Conservation (phyloP, 2,113 vertebrate genomes). For the Symphodus melops region DNA sequence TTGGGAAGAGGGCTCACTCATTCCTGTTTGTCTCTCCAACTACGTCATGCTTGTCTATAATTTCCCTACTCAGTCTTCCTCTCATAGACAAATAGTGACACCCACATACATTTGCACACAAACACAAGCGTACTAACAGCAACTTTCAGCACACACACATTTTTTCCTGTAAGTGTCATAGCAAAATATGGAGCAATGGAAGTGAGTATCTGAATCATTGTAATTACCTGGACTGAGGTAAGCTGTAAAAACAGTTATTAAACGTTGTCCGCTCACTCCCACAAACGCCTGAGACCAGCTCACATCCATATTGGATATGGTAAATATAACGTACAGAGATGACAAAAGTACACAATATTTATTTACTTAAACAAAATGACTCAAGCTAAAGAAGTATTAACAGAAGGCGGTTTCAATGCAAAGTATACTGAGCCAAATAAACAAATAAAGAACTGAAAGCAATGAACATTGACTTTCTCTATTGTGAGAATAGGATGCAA, state of each 20-base stretch:
- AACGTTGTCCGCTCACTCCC: conserved; percentile 16
- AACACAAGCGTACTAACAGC: conserved; percentile 2
- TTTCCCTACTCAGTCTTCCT: conserved; percentile 40
- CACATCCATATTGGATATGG: conserved; percentile 1
- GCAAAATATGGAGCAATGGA: conserved; percentile 25
- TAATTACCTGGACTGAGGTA: conserved; percentile 57
- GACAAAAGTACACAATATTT: not conserved
- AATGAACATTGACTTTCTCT: no score
- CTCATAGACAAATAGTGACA: conserved; percentile 49
- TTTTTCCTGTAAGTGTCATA: conserved; percentile 56
- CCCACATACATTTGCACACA: conserved; percentile 15
- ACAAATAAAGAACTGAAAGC: no score
- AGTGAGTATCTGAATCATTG: conserved; percentile 34
- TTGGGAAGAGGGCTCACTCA: conserved; percentile 67
- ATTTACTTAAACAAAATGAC: not conserved
- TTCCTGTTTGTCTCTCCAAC: conserved; percentile 60
- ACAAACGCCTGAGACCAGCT: conserved; percentile 7
- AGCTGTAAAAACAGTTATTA: conserved; percentile 53
- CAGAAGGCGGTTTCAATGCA: no score
- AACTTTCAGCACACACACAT: conserved; percentile 26
- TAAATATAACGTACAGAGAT: not conserved
- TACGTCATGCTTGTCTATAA: conserved; percentile 54
- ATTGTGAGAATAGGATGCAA: no score
- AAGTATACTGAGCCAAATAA: no score
- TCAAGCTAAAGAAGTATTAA: no score